Evolutionary conservation across 2,888 invertebrate species (phyloP).

Genomic region (Netelia melanura): DNA sequence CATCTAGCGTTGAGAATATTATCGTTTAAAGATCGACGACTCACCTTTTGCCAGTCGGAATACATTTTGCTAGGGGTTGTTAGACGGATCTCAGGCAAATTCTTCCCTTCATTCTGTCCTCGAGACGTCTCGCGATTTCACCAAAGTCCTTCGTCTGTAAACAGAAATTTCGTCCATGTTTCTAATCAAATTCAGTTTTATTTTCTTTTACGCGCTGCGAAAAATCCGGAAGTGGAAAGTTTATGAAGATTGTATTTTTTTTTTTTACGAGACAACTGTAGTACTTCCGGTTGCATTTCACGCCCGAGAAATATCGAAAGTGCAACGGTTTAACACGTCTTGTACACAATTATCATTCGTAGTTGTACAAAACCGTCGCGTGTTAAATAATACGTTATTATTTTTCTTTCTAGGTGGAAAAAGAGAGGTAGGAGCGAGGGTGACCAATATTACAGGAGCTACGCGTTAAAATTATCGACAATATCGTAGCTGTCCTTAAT

Average conservation of each 20-base stretch:
- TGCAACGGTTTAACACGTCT: constrained; percentile 2
- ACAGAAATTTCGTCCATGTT: neutral
- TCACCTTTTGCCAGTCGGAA: constrained; percentile 83
- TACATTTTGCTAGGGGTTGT: constrained; percentile 75
- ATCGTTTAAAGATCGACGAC: constrained; percentile 24
- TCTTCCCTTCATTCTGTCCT: constrained; percentile 57
- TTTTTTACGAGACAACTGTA: neutral
- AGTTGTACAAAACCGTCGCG: neutral
- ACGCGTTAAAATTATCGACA: constrained; percentile 20
- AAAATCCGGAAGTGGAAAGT: neutral
- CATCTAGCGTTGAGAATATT: neutral
- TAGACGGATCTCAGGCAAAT: constrained; percentile 61
- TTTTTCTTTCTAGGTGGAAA: neutral
- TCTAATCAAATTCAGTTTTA: neutral
- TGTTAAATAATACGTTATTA: constrained; percentile 12
- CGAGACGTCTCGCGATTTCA: constrained; percentile 12
- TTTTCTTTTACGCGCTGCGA: neutral
- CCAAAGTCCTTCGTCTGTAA: constrained; percentile 29
- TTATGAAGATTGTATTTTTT: neutral
- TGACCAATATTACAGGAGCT: too few species aligned
- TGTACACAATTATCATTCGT: constrained; percentile 1
- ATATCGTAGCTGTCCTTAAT: constrained; percentile 9
- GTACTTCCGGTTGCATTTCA: constrained; percentile 18
- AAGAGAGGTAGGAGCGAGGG: too few species aligned
- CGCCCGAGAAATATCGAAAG: constrained; percentile 24